Base-by-base conservation (phyloP, 2,888 invertebrate genomes). In the Stenoptilia bipunctidactyla region DNA sequence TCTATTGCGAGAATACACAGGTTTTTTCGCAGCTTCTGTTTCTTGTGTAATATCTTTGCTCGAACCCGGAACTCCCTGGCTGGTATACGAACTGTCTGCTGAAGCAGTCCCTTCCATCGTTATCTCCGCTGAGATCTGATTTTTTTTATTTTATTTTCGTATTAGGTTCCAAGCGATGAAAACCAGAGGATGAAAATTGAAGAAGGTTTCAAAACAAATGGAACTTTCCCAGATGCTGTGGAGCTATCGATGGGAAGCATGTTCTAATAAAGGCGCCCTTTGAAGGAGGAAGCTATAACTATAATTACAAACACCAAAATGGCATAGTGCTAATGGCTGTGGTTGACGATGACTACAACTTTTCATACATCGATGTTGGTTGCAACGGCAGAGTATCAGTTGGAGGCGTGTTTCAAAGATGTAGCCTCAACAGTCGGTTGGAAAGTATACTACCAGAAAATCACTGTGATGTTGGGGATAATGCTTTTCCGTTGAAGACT, bases 261-360 rank as follows among this genome's bases (percentile, higher is more conserved):
- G 43, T 50, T 10, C 8, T 27, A 13, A 50, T 53, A 34, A 39
- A 38, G 15, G 40, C 44, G 13, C 48, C 53, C 6, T 15, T 39
- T 15, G 39, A 42, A 25, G 38, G 41, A 42, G 53, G 52, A 14
- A 46, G 46, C 15, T 14, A 38, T 27, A 51, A 40, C 37, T 53
- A 36, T 35, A 51, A 51, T 43, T 53, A 54, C 40, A 54, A 54
- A 43, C 36, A 41, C 20, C 15, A 15, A 9, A 45, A 47, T 35
- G 48, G 49, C 34, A 42, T 50, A 14, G 44, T 54, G 12, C 40
- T 56, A 15, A 36, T 54, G 38, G 52, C 49, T 27, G 30, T 50
- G 13, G 50, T 53, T 13, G 37, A 37, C 37, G 25, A 37, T 13
- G 37, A 47, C 15, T 49, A 47, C 34, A n/a, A 35, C 8, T 49